These are phyloP conservation scores for Steinernema khuongi DNA, from an alignment of 1,140 invertebrate genomes.

Conservation along the genomic window DNA sequence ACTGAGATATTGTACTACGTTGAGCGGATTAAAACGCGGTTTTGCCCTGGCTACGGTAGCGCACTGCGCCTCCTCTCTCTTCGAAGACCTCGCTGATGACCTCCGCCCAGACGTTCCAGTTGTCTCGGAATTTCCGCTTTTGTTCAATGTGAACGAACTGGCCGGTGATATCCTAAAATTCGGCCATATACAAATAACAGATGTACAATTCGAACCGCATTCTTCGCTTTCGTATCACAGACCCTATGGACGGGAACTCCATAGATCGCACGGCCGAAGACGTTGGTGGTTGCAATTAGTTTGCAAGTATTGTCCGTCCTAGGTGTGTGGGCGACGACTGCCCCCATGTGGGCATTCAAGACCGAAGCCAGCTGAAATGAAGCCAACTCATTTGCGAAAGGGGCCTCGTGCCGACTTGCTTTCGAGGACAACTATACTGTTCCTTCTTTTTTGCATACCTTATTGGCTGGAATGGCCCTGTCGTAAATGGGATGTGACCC, in stretches of 20 bases:
- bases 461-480: conserved; percentile 33
- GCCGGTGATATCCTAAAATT: conserved; percentile 35
- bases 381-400: too few species aligned
- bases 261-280: conserved; percentile 37
- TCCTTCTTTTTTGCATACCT: conserved; percentile 6
- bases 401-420: too few species aligned
- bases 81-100: conserved; percentile 28
- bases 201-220: conserved; percentile 23
- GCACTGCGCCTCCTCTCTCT: background rate
- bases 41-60: too few species aligned
- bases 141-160: conserved; percentile 41
- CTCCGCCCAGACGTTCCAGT: conserved; percentile 30
- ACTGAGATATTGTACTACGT: too few species aligned
- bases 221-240: conserved; percentile 17
- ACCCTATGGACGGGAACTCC: conserved; percentile 29
- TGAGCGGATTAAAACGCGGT: too few species aligned
- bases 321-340: conserved; percentile 26
- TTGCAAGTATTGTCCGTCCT: conserved; percentile 23
- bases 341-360: background rate
- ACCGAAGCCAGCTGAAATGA: conserved; percentile 6
- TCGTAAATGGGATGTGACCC: conserved; percentile 27
- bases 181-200: background rate
- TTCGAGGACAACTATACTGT: background rate
- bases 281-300: conserved; percentile 36
- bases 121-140: conserved; percentile 26